A percentile compares a stretch with the other conserved stretches of the same genome.
These are phyloP conservation scores for Galleria mellonella DNA, from an alignment of 1,140 invertebrate genomes.

Conservation along the genomic window DNA sequence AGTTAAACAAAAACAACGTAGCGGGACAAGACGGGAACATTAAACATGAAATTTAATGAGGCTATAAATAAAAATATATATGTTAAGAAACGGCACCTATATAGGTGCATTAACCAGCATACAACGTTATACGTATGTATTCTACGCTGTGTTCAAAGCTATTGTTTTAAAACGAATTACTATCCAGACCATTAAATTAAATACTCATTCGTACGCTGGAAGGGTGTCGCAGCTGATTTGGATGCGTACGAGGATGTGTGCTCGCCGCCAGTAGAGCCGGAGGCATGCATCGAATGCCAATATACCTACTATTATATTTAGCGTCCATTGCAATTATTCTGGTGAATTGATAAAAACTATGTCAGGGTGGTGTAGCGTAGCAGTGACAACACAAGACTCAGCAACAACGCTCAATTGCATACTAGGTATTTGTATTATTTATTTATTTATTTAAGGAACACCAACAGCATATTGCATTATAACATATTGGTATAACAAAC, in stretches of 20 bases:
- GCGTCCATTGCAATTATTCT: slow-evolving; percentile 43
- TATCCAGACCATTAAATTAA: slow-evolving; percentile 63
- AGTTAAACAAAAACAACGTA: no score
- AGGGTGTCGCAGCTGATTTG: slow-evolving; percentile 47
- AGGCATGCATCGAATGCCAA: slow-evolving; percentile 52
- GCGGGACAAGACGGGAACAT: not conserved
- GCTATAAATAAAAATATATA: no score
- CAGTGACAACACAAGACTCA: not conserved
- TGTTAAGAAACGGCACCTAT: no score
- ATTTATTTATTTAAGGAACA: no score
- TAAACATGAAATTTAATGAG: not conserved
- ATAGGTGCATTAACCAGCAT: not conserved
- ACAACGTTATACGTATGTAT: slow-evolving; percentile 18
- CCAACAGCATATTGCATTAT: no score
- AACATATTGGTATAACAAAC: no score
- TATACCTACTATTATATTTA: slow-evolving; percentile 58
- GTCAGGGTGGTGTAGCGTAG: slow-evolving; percentile 24
- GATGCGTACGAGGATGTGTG: slow-evolving; percentile 47
- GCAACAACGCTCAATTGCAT: not conserved
- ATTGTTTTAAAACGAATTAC: slow-evolving; percentile 63
- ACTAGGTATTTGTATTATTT: no score
- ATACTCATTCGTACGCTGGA: slow-evolving; percentile 57
- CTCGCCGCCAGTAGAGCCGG: slow-evolving; percentile 28
- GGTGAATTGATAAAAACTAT: slow-evolving; percentile 50
- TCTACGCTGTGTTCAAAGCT: slow-evolving; percentile 30